Base-by-base conservation (phyloP, 1,140 invertebrate species). In the Pachyrhynchus sulphureomaculatus region DNA sequence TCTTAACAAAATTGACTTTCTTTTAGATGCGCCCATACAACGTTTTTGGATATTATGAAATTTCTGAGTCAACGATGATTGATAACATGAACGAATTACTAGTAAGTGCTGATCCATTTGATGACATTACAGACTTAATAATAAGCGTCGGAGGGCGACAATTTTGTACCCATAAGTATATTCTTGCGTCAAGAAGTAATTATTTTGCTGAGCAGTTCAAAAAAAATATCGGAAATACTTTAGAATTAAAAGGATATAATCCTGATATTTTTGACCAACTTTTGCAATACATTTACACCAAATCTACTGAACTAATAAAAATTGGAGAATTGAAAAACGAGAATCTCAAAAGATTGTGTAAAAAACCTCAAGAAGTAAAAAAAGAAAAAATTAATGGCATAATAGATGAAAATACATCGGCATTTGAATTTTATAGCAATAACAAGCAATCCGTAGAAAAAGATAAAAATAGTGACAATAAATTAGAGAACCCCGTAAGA, bases 91-190 rank as follows among this genome's bases (percentile, higher is more conserved):
- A 71, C 12, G 68, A 72, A 18, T 72, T 90, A 2, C 75, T 86
- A 5, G 73, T 82, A 44, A 82, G 84, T 58, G 78, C 82, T 2
- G 75, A 82, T 56, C 76, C 83, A 57, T 78, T 78, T 48, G 88
- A 90, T 75, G 69, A 79, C 26, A 76, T 90, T 20, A 85, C 87
- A 75, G 88, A 91, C 77, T 79, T 88, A 36, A 73, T 85, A 48
- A 82, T 90, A 81, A 81, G 81, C 72, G 79, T 86, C 42, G 81
- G 80, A 15, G 71, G 74, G 57, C 72, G 75, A 65, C 56, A 71
- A 2, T 86, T 82, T 72, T 77, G 82, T 18, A 84, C 83, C 1
- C 90, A 93, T 75, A 82, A 82, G 53, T 90, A 84, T 69, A 85
- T 93, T 62, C 68, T 92, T 36, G 84, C 87, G 1, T 79, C 80